Evolutionary conservation across 64 coral and sea anemone genomes (phyloP).

Genomic region (Hydrozoanthus tunicans): DNA sequence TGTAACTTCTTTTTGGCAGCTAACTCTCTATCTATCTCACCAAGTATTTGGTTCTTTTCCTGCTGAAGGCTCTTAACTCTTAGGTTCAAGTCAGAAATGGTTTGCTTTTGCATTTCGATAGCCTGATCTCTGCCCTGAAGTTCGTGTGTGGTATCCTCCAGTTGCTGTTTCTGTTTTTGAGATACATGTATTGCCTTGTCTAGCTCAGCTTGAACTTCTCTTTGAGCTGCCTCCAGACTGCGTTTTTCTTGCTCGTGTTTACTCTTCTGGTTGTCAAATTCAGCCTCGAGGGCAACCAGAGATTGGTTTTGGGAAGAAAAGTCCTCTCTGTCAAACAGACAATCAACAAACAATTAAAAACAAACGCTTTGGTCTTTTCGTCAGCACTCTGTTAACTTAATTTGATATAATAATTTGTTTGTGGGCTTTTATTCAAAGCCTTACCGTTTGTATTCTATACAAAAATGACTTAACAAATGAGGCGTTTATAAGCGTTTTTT

Average conservation of each 20-base stretch:
- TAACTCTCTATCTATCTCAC: constrained; percentile 57
- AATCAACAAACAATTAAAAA: neutral
- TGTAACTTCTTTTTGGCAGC: constrained; percentile 59
- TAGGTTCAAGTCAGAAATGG: constrained; percentile 53
- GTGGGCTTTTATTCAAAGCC: too few relatives aligned
- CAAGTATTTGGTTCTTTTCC: constrained; percentile 66
- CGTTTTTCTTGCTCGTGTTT: constrained; percentile 65
- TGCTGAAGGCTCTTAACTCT: constrained; percentile 64
- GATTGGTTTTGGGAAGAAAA: constrained; percentile 76
- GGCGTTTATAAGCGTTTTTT: too few relatives aligned
- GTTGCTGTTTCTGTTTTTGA: constrained; percentile 51
- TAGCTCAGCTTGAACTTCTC: constrained; percentile 43
- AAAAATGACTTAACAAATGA: too few relatives aligned
- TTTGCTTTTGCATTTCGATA: constrained; percentile 57
- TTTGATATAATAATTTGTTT: neutral
- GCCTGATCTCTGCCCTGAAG: constrained; percentile 45
- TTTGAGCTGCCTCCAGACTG: constrained; percentile 48
- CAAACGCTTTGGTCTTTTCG: neutral
- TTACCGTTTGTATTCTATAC: too few relatives aligned
- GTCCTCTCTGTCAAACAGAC: constrained; percentile 64
- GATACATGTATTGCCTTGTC: constrained; percentile 37
- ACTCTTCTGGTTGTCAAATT: constrained; percentile 56
- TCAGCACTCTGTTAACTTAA: neutral
- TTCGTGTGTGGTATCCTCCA: constrained; percentile 55
- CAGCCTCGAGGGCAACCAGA: constrained; percentile 60